Base-by-base conservation (phyloP, 2,113 vertebrate species). In the Uria lomvia region DNA sequence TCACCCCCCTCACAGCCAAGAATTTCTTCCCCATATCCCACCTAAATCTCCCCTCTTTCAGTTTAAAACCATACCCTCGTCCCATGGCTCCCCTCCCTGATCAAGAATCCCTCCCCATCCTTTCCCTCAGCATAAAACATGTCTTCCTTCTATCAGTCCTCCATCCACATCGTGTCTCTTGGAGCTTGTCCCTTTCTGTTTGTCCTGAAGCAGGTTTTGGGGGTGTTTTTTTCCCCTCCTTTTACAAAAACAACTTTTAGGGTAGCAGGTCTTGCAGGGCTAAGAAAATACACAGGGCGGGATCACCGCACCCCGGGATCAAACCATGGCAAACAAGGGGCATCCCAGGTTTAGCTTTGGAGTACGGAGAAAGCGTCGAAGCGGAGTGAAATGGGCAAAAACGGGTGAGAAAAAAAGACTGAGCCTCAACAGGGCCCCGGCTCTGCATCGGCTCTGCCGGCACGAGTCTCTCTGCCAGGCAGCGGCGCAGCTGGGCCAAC, bases 151-250 rank as follows among this genome's bases (percentile, higher is more conserved):
- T 29, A 15, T 34, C 45, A 30, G 1, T 29, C n/a, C 67, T 55
- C 67, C 52, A 38, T 32, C 36, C 52, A 5, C 52, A 3, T 4
- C 15, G 19, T 19, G 40, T 11, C 8, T 29, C 58, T 47, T 5
- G 49, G 76, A 65, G 4, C 16, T 50, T 19, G 16, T 36, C 42
- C 26, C 21, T 66, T 56, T 20, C n/a, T 56, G 1, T 49, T 72
- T n/a, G 11, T 45, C 86, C 30, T 42, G 24, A 49, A 80, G 16
- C 11, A 24, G 12, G 14, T 53, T 53, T 53, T 11, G 9, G 22
- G 40, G 1, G 17, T 43, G 38, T 16, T 26, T 36, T 47, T 27
- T 20, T 7, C 0, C 3, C 2, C 27, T 20, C 8, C 9, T 14
- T 36, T 40, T 15, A 59, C 58, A 30, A 36, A 14, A 60, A 36